These are phyloP conservation scores for Chaetorhynchus papuensis DNA, from an alignment of 2,113 vertebrate species.

Conservation along the genomic window DNA sequence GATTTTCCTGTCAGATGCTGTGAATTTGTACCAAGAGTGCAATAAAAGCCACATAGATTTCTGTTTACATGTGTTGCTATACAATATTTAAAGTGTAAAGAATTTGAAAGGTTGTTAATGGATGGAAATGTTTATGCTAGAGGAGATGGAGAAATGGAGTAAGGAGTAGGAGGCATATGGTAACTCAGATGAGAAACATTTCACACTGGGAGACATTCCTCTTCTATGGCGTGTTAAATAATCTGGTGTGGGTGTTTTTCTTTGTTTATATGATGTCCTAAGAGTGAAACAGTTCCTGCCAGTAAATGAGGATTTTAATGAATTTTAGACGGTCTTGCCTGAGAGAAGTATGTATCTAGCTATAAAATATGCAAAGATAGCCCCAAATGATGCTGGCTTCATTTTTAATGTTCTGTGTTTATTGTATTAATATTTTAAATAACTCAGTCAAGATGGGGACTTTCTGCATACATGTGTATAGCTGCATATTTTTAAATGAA, in stretches of 20 bases:
- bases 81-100: constrained; percentile 40
- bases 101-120: constrained; percentile 38
- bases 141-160: constrained; percentile 9
- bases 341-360: not conserved
- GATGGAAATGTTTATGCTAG: constrained; percentile 12
- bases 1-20: not conserved
- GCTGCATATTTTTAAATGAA: not conserved
- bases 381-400: not conserved
- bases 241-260: not conserved
- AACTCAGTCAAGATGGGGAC: not conserved
- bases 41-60: constrained; percentile 11
- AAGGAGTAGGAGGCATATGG: constrained; percentile 38
- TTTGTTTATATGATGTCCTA: constrained; percentile 4
- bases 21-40: constrained; percentile 5
- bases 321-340: not conserved
- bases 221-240: not conserved
- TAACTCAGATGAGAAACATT: constrained; percentile 18
- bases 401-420: not conserved
- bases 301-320: constrained; percentile 14
- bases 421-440: not conserved
- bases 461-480: not conserved
- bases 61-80: not conserved
- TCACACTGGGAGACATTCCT: constrained; percentile 5
- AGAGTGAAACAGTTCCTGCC: not conserved
- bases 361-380: not conserved